Percentiles rank a stretch among this genome's conserved stretches.
Evolutionary conservation across 2,113 vertebrate species (phyloP).

Genomic region (Brienomyrus longianalis): DNA sequence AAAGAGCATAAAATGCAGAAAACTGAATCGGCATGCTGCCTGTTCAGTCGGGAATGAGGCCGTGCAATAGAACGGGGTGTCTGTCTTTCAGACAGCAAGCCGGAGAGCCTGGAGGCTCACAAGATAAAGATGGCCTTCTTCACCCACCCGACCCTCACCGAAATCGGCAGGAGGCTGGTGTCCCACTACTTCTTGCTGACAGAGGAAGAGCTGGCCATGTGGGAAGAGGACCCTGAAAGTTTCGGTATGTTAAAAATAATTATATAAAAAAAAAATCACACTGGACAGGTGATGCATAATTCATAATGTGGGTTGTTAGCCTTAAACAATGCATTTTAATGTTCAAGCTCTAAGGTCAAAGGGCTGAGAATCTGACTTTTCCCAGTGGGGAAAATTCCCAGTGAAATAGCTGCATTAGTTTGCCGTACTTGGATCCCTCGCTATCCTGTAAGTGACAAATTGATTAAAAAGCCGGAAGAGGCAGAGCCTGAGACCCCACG

Average conservation of each 20-base stretch:
- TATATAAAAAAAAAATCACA: neutral
- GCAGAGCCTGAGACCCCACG: neutral
- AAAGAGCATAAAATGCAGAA: neutral
- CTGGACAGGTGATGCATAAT: neutral
- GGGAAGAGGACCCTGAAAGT: constrained; percentile 97
- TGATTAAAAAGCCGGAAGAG: neutral
- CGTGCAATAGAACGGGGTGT: neutral
- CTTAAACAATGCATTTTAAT: neutral
- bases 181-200: constrained; percentile 92
- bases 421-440: neutral
- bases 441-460: neutral
- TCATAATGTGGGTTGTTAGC: neutral
- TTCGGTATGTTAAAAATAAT: constrained; percentile 67
- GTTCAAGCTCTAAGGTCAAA: neutral
- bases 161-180: constrained; percentile 87
- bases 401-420: neutral
- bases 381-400: neutral
- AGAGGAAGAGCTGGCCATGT: constrained; percentile 89
- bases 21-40: neutral
- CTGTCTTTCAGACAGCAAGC: constrained; percentile 75
- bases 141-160: constrained; percentile 84
- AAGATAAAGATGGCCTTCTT: constrained; percentile 92
- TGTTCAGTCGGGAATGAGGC: neutral
- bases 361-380: neutral
- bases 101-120: constrained; percentile 89